phyloP scores from a whole-genome alignment of 2,888 invertebrate genomes.

The Cerastis leucographa region DNA sequence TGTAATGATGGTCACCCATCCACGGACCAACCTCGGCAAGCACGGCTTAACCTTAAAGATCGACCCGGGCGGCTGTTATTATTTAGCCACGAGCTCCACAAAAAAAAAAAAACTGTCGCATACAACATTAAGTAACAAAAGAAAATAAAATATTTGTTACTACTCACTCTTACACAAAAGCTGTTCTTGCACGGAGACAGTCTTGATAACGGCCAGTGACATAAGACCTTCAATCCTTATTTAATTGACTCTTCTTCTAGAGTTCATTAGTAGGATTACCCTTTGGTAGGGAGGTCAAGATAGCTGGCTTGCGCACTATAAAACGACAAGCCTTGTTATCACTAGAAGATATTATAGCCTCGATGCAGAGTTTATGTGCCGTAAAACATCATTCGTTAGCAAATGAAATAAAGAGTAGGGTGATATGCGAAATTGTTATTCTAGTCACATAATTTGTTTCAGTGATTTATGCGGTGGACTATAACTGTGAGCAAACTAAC shows the following conservation, averaged over 20 bases:
- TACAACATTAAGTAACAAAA: conserved; percentile 73
- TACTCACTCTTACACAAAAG: conserved; percentile 71
- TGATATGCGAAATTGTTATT: conserved; percentile 66
- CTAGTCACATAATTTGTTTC: conserved; percentile 63
- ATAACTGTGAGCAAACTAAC: conserved; percentile 53
- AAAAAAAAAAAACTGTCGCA: conserved; percentile 66
- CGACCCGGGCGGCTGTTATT: too few species aligned
- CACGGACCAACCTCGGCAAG: too few species aligned
- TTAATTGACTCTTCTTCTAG: conserved; percentile 62
- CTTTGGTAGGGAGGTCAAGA: conserved; percentile 60
- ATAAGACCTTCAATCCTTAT: conserved; percentile 59
- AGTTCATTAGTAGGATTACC: conserved; percentile 34
- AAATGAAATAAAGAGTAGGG: conserved; percentile 74
- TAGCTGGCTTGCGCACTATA: conserved; percentile 67
- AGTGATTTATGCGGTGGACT: conserved; percentile 65
- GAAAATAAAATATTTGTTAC: conserved; percentile 76
- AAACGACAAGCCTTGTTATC: conserved; percentile 76
- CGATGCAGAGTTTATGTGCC: conserved; percentile 75
- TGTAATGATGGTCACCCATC: too few species aligned
- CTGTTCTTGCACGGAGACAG: conserved; percentile 67
- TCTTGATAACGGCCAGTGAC: conserved; percentile 65
- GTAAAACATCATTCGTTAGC: conserved; percentile 76
- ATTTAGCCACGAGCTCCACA: too few species aligned
- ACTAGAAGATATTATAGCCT: conserved; percentile 72
- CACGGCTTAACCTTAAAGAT: too few species aligned